Evolutionary conservation across 1,140 invertebrate species (phyloP), one percentile per base, ranked within the genome.

Genomic region (Stegodyphus dumicola): DNA sequence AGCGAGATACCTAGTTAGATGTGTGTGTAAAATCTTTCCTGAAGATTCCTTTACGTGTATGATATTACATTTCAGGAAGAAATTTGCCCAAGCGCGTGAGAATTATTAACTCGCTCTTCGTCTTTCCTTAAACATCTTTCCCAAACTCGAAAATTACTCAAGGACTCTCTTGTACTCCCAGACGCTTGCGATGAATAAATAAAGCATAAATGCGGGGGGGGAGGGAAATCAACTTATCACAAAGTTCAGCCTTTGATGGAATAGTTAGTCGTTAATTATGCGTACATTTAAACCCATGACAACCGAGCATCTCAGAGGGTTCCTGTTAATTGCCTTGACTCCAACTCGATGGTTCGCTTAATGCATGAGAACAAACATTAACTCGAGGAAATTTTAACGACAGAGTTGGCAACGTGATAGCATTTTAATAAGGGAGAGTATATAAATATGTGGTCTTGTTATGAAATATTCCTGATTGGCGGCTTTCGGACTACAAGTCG

Each of bases 191-290:
- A 64, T 76, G 56, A 33, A 33, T 56, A 64, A 76, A 56, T 15
- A 76, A 76, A 56, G 56, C 18, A 64, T 33, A 17, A 60, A 53
- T 52, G 10, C 17, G 74, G 64, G 18, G 33, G 74, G 33, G 33
- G 33, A 76, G 33, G 33, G 33, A 76, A 76, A 76, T 76, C 74
- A 76, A 76, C 74, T 76, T 76, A 60, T 76, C 54, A 64, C 52
- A 76, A 76, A 60, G 13, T 76, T 76, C 74, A 56, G 33, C 56
- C 74, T 56, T 64, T 76, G 74, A 76, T 76, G 53, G 74, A 76
- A 76, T 76, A 76, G 74, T 76, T 76, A 76, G 74, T 33, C 74
- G 33, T 76, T 76, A 76, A 76, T 76, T 76, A 76, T 76, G 53
- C 74, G 64, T 76, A 76, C 74, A 17, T 15, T 76, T 49, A 53